Evolutionary conservation across 2,797 vertebrate genomes (phyloP).

Genomic region (Cyprinodon diabolis): DNA sequence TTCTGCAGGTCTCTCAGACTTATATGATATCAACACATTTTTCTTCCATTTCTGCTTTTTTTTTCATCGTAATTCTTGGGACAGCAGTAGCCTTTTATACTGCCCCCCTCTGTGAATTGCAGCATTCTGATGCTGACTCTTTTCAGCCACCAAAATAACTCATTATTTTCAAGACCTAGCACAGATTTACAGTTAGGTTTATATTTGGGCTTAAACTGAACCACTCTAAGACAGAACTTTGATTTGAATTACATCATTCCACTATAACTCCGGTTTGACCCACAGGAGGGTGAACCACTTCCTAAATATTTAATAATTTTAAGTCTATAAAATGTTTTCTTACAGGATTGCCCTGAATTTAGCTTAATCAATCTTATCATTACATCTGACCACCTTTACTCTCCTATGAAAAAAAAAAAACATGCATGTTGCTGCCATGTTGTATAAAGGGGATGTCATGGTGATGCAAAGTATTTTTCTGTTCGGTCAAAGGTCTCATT

Average conservation of each 20-base stretch:
- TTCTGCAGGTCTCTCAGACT: constrained; percentile 38
- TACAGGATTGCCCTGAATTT: not conserved
- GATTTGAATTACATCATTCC: not conserved
- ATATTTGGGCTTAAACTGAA: not conserved
- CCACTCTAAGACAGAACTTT: not conserved
- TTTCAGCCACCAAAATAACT: constrained; percentile 2
- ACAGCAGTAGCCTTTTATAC: constrained; percentile 9
- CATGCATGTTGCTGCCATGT: not conserved
- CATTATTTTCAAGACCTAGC: not conserved
- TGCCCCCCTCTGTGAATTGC: not conserved
- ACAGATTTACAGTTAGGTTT: not conserved
- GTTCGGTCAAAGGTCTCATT: not conserved
- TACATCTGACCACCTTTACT: not conserved
- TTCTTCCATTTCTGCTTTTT: constrained; percentile 20
- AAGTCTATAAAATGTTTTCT: not conserved
- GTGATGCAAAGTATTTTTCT: not conserved
- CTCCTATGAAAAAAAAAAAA: not conserved
- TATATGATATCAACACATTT: constrained; percentile 32
- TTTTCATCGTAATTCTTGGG: constrained; percentile 14
- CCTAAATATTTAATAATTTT: not conserved
- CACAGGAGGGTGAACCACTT: not conserved
- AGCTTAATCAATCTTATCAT: not conserved
- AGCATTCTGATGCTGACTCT: not conserved
- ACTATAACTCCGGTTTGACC: not conserved
- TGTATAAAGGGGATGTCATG: not conserved